phyloP scores from a whole-genome alignment of 2,797 vertebrate species.

The Bovichtus diacanthus region DNA sequence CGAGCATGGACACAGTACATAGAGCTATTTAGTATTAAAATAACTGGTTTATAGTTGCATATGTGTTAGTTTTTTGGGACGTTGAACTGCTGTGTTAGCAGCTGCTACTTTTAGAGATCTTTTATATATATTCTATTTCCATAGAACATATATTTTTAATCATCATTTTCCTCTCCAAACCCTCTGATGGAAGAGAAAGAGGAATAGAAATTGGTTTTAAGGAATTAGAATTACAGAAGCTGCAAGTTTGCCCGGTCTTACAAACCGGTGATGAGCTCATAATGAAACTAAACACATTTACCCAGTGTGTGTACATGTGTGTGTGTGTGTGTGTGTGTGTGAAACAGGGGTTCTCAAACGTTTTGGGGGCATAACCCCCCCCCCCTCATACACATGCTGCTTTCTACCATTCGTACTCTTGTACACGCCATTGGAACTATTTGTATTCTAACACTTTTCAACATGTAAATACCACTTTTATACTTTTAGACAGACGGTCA shows the following conservation, averaged over 20 bases:
- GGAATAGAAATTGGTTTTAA: conserved; percentile 68
- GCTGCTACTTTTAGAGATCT: neutral
- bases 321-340: neutral
- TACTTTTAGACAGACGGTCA: too few relatives aligned
- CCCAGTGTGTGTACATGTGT: conserved; percentile 6
- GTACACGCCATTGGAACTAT: too few relatives aligned
- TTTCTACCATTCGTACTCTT: too few relatives aligned
- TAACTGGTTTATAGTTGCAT: neutral
- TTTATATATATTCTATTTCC: neutral
- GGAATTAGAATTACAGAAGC: conserved; percentile 64
- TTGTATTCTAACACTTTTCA: too few relatives aligned
- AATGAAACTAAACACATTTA: conserved; percentile 35
- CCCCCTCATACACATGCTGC: too few relatives aligned
- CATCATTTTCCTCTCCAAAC: conserved; percentile 9
- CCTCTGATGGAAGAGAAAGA: conserved; percentile 46
- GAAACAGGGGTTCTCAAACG: too few relatives aligned
- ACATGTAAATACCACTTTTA: too few relatives aligned
- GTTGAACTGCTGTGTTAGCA: neutral
- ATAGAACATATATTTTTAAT: neutral
- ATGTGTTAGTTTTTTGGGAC: neutral
- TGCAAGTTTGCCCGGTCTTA: neutral
- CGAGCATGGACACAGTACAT: neutral
- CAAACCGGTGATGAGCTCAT: conserved; percentile 58
- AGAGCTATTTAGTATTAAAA: too few relatives aligned
- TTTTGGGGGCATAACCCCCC: too few relatives aligned